A percentile compares a stretch with the other conserved stretches of the same genome.
Evolutionary conservation across 2,888 invertebrate species (phyloP).

Genomic region (Phoronis australis): DNA sequence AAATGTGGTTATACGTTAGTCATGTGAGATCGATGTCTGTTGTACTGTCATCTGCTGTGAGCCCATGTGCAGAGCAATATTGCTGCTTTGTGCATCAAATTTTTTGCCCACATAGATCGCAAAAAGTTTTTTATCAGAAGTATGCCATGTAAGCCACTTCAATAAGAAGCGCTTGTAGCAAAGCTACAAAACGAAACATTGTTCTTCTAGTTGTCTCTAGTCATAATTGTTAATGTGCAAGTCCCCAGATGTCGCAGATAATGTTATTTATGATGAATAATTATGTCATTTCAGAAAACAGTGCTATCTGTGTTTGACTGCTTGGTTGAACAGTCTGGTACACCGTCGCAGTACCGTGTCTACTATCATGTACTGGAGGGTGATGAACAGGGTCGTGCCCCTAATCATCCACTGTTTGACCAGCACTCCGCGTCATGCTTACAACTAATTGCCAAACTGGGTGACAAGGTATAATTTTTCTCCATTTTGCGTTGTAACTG

Average conservation of each 20-base stretch:
- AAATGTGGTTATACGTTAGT: no score
- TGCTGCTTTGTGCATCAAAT: no score
- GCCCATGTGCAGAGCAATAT: no score
- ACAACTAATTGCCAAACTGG: conserved; percentile 32
- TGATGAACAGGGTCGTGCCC: conserved; percentile 29
- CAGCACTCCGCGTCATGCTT: conserved; percentile 26
- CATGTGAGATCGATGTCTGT: no score
- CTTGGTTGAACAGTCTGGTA: conserved; percentile 28
- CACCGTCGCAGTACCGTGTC: conserved; percentile 23
- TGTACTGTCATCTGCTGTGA: no score
- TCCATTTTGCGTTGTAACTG: no score
- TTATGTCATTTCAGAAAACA: conserved; percentile 22
- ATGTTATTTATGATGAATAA: background rate
- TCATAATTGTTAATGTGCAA: no score
- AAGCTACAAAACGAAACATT: background rate
- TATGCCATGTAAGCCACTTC: no score
- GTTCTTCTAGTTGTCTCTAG: no score
- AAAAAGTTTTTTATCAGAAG: no score
- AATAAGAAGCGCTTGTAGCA: background rate
- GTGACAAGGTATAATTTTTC: conserved; percentile 34
- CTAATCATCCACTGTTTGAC: conserved; percentile 24
- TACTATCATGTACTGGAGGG: conserved; percentile 32
- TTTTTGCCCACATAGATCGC: no score
- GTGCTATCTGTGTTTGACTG: conserved; percentile 32
- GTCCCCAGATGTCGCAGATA: no score